Evolutionary conservation across 1,140 invertebrate species (phyloP), one percentile per base, ranked within the genome.

Genomic region (Vollenhovia emeryi): DNA sequence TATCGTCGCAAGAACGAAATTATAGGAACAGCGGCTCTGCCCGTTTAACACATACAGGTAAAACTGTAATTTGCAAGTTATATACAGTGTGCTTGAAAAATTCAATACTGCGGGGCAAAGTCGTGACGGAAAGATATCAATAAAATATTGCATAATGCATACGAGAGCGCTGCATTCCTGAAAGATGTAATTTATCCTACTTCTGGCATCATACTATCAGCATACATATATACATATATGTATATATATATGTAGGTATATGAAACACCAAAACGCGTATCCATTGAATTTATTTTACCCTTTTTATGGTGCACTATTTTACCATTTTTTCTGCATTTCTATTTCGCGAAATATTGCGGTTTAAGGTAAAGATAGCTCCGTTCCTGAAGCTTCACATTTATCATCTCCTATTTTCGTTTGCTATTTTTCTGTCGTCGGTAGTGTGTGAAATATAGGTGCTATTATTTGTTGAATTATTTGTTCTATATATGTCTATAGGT

Each of bases 401-500:
- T 82, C 78, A 82, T 82, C 48, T 73, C 36, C n/a, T 68, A 79
- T 79, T 79, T 82, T 71, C 66, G 66, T 82, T 73, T 82, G 66
- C 78, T 82, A 71, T 82, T 73, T 71, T 71, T 57, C 78, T 60
- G 66, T 82, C 62, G n/a, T 57, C 18, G 18, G n/a, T 57, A 21
- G 64, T 82, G 18, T 33, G 36, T 71, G 50, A 80, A 57, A 80
- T 69, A 55, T 80, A 82, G 50, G n/a, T 82, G 66, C 5, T 82
- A 73, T 82, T 82, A 71, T 82, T 82, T 71, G 50, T 57, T 82
- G 36, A 71, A 82, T 76, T 62, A 76, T 45, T 76, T 76, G 66
- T 82, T 73, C 43, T 45, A 45, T 76, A 60, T 15, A 36, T 45
- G 11, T 73, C 36, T 71, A 71, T 45, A 43, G 21, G 36, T 24